Base-by-base conservation (phyloP, 2,888 invertebrate genomes). In the Gastrophysa polygoni region DNA sequence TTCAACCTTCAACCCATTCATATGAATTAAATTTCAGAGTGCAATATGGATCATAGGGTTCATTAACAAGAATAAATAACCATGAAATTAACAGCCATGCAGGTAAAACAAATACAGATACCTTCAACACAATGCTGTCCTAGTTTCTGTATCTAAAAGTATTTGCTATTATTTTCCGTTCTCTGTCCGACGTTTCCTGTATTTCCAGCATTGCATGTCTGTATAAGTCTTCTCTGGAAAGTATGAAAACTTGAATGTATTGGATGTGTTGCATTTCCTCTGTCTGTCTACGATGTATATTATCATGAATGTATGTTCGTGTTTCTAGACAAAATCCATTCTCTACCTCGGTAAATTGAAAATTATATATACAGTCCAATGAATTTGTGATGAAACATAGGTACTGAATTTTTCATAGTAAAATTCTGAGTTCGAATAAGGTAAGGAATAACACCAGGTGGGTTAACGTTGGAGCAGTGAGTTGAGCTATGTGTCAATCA, bases 201-300 rank as follows among this genome's bases (percentile, higher is more conserved):
- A 50, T 63, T 34, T 51, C 49, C 47, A 57, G 59, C 63, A 59
- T 46, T 63, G 63, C 63, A 63, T 63, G 63, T 56, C 43, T n/a
- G 38, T 43, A 21, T 44, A 17, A 34, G 24, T 61, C 44, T 61
- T 34, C n/a, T 51, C 16, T 59, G 44, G 34, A 52, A 59, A 57
- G 63, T 59, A 57, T 52, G 38, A 47, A 49, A 51, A 59, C 56
- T 63, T 63, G 56, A 59, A 63, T 63, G 63, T 63, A 55, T 59
- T 63, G 56, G 54, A 63, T 63, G 63, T 63, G 63, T 63, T 63
- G 63, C 63, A 63, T 63, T 63, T 38, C 1, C n/a, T 4, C 38
- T 38, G 14, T 38, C 10, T 59, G 63, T n/a, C n/a, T 63, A 63
- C 18, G 59, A 59, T 38, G 34, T 34, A 10, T n/a, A n/a, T n/a